Evolutionary conservation across 1,140 invertebrate species (phyloP).

Genomic region (Drosophila kurseongensis): DNA sequence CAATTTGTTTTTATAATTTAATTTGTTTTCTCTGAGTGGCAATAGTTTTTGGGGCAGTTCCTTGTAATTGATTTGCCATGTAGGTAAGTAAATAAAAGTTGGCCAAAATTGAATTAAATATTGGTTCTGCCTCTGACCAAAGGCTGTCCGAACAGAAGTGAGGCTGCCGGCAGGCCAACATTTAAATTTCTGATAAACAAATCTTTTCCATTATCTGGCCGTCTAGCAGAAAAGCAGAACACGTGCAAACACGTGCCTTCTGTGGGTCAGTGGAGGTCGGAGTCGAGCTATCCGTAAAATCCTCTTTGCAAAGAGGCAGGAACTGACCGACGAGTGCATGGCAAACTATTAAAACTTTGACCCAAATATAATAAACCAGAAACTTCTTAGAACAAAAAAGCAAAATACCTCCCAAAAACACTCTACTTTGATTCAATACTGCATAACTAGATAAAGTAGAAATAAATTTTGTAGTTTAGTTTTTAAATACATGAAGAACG

Average conservation of each 20-base stretch:
- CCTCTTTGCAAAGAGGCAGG: conserved; percentile 20
- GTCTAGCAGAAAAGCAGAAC: conserved; percentile 3
- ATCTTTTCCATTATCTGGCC: conserved; percentile 54
- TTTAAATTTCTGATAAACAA: conserved; percentile 69
- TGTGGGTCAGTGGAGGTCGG: conserved; percentile 40
- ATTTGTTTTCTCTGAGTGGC: not conserved
- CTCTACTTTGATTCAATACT: too few species aligned
- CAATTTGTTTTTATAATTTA: too few species aligned
- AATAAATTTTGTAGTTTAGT: too few species aligned
- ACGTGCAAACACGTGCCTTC: conserved; percentile 35
- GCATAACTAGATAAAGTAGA: too few species aligned
- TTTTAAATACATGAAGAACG: too few species aligned
- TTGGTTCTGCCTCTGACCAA: conserved; percentile 27
- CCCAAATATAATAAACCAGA: conserved; percentile 77
- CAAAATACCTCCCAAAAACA: not conserved
- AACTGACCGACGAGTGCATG: conserved; percentile 38
- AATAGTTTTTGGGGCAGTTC: conserved; percentile 26
- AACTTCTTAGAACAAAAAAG: conserved; percentile 54
- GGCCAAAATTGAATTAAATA: conserved; percentile 63
- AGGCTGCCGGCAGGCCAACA: conserved; percentile 22
- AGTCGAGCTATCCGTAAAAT: conserved; percentile 44
- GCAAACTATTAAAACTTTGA: conserved; percentile 79
- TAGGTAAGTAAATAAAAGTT: conserved; percentile 49
- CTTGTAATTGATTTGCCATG: conserved; percentile 71
- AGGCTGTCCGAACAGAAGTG: conserved; percentile 7